phyloP scores from a whole-genome alignment of 2,888 invertebrate species.

The Mylabris sibirica region DNA sequence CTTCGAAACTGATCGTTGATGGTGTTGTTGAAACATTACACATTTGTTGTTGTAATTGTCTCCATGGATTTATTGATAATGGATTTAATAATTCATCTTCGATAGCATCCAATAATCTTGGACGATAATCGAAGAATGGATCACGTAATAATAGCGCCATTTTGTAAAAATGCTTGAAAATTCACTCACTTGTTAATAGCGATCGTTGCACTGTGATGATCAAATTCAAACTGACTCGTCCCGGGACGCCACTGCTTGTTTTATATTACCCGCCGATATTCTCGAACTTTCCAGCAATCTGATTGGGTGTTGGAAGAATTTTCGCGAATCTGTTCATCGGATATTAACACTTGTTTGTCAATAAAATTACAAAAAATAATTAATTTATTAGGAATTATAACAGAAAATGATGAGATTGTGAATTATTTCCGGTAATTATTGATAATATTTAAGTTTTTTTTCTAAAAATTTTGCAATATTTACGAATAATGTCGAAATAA shows the following conservation, averaged over 20 bases:
- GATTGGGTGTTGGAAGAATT: neutral
- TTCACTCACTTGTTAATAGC: no score
- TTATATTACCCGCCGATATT: neutral
- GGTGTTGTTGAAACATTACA: neutral
- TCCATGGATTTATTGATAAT: neutral
- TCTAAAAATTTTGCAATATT: no score
- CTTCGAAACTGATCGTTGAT: slow-evolving; percentile 66
- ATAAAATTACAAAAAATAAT: neutral
- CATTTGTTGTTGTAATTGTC: neutral
- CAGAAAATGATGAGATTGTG: no score
- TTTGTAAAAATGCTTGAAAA: neutral
- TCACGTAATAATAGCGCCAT: neutral
- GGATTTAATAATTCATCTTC: no score
- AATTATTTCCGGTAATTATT: neutral
- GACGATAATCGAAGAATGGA: no score
- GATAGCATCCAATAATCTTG: no score
- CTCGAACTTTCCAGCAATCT: neutral
- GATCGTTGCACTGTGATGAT: neutral
- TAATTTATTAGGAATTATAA: neutral
- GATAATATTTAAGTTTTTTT: no score
- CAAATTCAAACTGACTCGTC: neutral
- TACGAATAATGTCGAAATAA: no score
- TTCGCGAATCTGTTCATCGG: neutral
- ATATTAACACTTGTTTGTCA: neutral
- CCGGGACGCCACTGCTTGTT: neutral